Conservation (phyloP, 2,797 vertebrate genomes). For the Melanogrammus aeglefinus region DNA sequence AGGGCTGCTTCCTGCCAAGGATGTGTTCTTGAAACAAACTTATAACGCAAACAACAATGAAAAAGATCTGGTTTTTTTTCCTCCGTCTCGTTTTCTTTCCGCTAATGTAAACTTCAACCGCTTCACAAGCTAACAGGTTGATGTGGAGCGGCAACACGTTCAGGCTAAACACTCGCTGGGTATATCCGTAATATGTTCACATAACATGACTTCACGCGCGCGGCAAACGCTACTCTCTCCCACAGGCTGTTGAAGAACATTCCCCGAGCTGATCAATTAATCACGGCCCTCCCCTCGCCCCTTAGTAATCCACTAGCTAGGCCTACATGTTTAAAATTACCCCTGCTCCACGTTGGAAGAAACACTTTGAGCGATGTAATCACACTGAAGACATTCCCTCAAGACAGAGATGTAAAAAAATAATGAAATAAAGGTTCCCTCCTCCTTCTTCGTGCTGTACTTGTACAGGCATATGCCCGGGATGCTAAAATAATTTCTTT, state of each 20-base stretch:
- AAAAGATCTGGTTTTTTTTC: neutral
- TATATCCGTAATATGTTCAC: neutral
- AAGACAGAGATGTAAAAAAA: neutral
- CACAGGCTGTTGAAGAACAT: neutral
- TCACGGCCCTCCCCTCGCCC: neutral
- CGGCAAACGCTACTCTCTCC: neutral
- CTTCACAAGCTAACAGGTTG: neutral
- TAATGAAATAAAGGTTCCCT: neutral
- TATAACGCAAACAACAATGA: conserved; percentile 22
- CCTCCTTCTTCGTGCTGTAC: neutral
- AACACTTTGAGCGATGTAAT: neutral
- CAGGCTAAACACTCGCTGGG: neutral
- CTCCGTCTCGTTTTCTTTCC: conserved; percentile 4
- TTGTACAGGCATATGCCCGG: conserved; percentile 14
- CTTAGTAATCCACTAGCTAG: neutral
- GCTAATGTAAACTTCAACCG: neutral
- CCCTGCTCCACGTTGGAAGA: neutral
- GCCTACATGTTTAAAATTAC: neutral
- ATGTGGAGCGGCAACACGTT: neutral
- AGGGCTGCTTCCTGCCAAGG: neutral
- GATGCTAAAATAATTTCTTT: conserved; percentile 48
- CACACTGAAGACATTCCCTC: neutral
- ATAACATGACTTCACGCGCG: neutral
- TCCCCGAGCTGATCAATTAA: neutral
- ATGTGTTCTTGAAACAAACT: conserved; percentile 34